These are phyloP conservation scores for Catostomus latipinnis DNA, from an alignment of 2,797 vertebrate genomes.

Conservation along the genomic window DNA sequence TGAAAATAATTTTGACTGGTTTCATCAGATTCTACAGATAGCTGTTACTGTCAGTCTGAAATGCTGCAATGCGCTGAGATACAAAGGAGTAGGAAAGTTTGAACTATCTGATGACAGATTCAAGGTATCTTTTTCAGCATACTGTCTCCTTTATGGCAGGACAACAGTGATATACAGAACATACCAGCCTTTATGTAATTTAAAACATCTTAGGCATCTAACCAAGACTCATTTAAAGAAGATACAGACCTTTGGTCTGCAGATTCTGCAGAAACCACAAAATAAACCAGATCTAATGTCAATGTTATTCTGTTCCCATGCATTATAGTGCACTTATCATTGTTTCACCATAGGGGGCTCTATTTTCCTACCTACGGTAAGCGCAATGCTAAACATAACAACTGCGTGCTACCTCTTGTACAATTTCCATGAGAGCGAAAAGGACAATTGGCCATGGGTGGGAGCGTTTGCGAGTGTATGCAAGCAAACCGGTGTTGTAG, in stretches of 20 bases:
- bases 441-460: too few relatives aligned
- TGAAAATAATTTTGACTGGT: constrained; percentile 3
- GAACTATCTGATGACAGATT: constrained; percentile 17
- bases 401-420: too few relatives aligned
- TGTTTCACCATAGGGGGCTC: not conserved
- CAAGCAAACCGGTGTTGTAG: too few relatives aligned
- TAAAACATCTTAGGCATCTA: constrained; percentile 14
- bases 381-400: too few relatives aligned
- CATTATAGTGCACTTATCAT: constrained; percentile 21
- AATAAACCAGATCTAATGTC: constrained; percentile 16
- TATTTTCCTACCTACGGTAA: too few relatives aligned
- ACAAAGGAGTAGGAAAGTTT: constrained; percentile 17
- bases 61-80: constrained; percentile 14
- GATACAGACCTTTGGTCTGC: not conserved
- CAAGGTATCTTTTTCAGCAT: constrained; percentile 7
- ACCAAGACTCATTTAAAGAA: constrained; percentile 6
- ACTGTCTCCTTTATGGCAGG: not conserved
- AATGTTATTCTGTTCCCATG: constrained; percentile 6
- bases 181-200: constrained; percentile 20
- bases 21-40: constrained; percentile 7
- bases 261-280: constrained; percentile 10
- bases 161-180: constrained; percentile 14
- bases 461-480: too few relatives aligned
- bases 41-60: constrained; percentile 30
- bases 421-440: too few relatives aligned